Conservation (phyloP, 2,797 vertebrate species). For the Uromys caudimaculatus region DNA sequence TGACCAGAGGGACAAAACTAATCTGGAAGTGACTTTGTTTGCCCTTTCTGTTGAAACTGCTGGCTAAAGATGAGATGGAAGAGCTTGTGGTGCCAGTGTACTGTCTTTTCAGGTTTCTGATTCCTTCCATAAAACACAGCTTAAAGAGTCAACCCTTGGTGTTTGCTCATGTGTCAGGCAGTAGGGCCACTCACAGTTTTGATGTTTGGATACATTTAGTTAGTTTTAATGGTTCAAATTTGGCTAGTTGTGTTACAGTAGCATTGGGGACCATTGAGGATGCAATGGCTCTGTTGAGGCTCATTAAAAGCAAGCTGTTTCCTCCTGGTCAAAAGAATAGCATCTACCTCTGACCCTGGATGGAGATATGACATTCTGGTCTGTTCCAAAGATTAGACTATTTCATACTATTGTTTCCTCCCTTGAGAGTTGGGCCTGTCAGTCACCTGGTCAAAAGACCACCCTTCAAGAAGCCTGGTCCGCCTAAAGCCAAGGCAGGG, state of each 20-base stretch:
- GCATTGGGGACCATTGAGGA: not conserved
- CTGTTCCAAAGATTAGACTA: not conserved
- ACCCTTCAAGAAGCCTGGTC: not conserved
- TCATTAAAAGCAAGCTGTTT: not conserved
- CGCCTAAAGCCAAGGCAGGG: not conserved
- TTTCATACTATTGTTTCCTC: not conserved
- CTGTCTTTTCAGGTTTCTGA: not conserved
- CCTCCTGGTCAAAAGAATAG: not conserved
- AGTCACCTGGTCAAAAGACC: not conserved
- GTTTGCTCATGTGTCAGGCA: not conserved
- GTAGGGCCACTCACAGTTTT: not conserved
- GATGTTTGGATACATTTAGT: not conserved
- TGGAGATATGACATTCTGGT: not conserved
- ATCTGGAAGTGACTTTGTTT: not conserved
- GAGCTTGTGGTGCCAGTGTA: not conserved
- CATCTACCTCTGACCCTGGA: not conserved
- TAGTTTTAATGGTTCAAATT: slow-evolving; percentile 20
- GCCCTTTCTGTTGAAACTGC: not conserved
- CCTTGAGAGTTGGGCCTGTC: not conserved
- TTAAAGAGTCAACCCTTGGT: not conserved
- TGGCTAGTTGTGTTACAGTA: not conserved
- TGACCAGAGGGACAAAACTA: not conserved
- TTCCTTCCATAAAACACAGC: not conserved
- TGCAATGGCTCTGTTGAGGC: not conserved
- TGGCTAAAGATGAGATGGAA: not conserved